Base-by-base conservation (phyloP, 2,113 vertebrate genomes). In the Saccopteryx bilineata region DNA sequence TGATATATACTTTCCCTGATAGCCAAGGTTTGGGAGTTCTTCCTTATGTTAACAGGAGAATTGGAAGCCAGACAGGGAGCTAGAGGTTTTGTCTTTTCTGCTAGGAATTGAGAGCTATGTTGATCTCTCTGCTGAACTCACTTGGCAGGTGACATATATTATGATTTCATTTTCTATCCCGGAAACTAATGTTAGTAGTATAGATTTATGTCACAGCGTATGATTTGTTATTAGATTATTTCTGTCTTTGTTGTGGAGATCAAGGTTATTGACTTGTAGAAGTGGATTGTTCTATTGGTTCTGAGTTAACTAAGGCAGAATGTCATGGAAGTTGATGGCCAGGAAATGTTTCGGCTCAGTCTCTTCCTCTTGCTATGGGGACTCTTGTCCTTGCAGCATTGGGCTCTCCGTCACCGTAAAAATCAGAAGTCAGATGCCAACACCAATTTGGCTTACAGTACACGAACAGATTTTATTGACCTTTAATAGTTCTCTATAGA, bases 151-250 rank as follows among this genome's bases (percentile, higher is more conserved):
- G 63, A 83, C 84, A 82, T 60, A 58, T 23, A 90, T 72, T 93
- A 93, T 92, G 50, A 93, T 95, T 92, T 92, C 78, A 93, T 84
- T 90, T 92, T 68, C 90, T 96, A 19, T 74, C 39, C 3, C 12
- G 69, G 92, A 85, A 87, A 79, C 46, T 72, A 80, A 84, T 87
- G 54, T 79, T 74, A 88, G 81, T 52, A 33, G 63, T 60, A 93
- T 79, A 72, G 78, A 85, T 95, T 97, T 90, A 94, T 79, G 68
- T 82, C 58, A 72, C 18, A 75, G 46, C 26, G 39, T 52, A 14
- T 82, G 61, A 78, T 79, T 90, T 78, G 50, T 81, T 85, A 87
- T 76, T 92, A 78, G 58, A 80, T 81, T 90, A 80, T 28, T 21
- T 87, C 69, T 72, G 60, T 89, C 58, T 96, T 91, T 60, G 78